A percentile compares a stretch with the other conserved stretches of the same genome.
phyloP scores from a whole-genome alignment of 2,888 invertebrate genomes.

The Lithosia quadra region DNA sequence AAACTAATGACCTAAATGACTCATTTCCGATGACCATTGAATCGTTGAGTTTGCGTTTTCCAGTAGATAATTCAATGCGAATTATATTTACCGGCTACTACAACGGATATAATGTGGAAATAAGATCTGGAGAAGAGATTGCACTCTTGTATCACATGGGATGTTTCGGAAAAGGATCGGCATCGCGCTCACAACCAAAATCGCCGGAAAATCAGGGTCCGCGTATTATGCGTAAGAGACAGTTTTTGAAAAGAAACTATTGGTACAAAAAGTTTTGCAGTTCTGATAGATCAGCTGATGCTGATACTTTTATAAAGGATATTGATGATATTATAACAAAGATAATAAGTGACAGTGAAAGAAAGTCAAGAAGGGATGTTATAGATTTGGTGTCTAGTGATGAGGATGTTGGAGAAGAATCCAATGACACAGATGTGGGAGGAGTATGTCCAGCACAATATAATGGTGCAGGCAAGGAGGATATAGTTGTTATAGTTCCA shows the following conservation, averaged over 20 bases:
- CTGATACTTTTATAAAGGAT: conserved; percentile 68
- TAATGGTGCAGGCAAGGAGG: conserved; percentile 60
- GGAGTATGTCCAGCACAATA: conserved; percentile 40
- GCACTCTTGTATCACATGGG: conserved; percentile 89
- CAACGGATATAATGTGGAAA: conserved; percentile 89
- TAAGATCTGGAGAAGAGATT: conserved; percentile 87
- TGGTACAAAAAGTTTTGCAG: conserved; percentile 82
- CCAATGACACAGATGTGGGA: conserved; percentile 33
- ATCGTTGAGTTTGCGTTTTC: conserved; percentile 80
- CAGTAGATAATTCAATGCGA: conserved; percentile 77
- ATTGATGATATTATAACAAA: conserved; percentile 67
- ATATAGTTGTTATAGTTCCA: conserved; percentile 87
- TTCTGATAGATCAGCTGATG: conserved; percentile 51
- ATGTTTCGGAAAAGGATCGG: conserved; percentile 91
- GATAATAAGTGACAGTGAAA: conserved; percentile 65
- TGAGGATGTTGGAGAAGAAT: conserved; percentile 55
- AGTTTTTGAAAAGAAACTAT: conserved; percentile 86
- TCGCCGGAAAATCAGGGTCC: conserved; percentile 73
- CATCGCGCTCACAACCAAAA: conserved; percentile 86
- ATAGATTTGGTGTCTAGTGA: conserved; percentile 83
- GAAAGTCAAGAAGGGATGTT: conserved; percentile 66
- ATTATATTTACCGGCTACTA: conserved; percentile 87
- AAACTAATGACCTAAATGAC: conserved; percentile 79
- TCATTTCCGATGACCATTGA: conserved; percentile 72
- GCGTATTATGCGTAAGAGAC: conserved; percentile 86